Conservation (phyloP, 2,888 invertebrate species). For the Polydrusus tereticollis region DNA sequence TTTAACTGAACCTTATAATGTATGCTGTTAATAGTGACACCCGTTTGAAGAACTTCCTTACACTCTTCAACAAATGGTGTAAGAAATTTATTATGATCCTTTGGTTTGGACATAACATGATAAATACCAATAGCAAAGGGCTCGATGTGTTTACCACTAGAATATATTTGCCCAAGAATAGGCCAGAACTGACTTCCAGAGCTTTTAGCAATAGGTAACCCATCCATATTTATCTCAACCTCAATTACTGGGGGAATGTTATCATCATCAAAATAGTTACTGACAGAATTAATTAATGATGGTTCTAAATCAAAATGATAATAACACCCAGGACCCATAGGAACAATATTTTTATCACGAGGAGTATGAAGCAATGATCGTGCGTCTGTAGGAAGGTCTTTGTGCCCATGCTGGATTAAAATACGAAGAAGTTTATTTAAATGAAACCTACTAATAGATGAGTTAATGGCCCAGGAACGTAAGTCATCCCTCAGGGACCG, state of each 20-base stretch:
- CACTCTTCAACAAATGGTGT: constrained; percentile 47
- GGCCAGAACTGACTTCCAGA: constrained; percentile 48
- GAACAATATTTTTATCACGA: constrained; percentile 18
- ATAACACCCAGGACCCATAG: constrained; percentile 11
- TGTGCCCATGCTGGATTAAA: constrained; percentile 2
- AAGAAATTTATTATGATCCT: constrained; percentile 45
- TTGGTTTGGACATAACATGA: constrained; percentile 46
- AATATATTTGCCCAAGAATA: constrained; percentile 35
- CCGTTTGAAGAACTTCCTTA: not conserved
- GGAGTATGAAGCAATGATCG: constrained; percentile 32
- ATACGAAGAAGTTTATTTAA: not conserved
- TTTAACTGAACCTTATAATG: not conserved
- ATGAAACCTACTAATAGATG: not conserved
- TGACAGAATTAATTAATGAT: not conserved
- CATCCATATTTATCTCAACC: constrained; percentile 37
- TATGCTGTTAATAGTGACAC: not conserved
- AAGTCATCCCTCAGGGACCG: too few species aligned
- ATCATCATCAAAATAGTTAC: too few species aligned
- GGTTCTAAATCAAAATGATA: not conserved
- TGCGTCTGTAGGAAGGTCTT: constrained; percentile 31
- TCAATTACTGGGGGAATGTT: constrained; percentile 1
- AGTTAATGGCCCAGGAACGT: not conserved
- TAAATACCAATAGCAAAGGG: constrained; percentile 50
- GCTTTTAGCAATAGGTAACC: constrained; percentile 45
- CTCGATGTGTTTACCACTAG: not conserved